Base-by-base conservation (phyloP, 1,140 invertebrate genomes). In the Aphaenogaster rudis region DNA sequence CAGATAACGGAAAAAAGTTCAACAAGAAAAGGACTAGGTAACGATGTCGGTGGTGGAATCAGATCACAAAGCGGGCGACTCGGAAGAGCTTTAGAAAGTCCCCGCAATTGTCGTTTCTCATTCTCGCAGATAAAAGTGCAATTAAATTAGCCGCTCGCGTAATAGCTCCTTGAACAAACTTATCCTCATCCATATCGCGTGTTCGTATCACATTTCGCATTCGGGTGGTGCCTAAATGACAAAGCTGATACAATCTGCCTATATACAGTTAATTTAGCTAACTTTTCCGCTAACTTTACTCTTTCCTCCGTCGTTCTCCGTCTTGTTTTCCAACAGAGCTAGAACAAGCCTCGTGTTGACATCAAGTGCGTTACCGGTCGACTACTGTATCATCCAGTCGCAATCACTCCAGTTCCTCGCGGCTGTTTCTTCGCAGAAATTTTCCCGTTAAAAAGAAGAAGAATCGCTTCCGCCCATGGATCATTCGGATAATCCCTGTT, bases 71-170 rank as follows among this genome's bases (percentile, higher is more conserved):
- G 67, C 52, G n/a, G 11, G n/a, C 33, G 54, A 17, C 52, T 48
- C 42, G 39, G 42, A 59, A 74, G 54, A 82, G 67, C 67, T 74
- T 50, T 82, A 50, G 48, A 39, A n/a, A 67, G 54, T 57, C 33
- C 45, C 36, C 13, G 52, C 59, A 88, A 54, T 88, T 89, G 77
- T 80, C 67, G 33, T 86, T 57, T 28, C 74, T 48, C 69, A 52
- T 82, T 84, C 54, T 74, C n/a, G 11, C 15, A 36, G 69, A 84
- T 63, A 84, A 76, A 82, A 67, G 42, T 48, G 48, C 86, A 81
- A 87, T 81, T 80, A 86, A 90, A 89, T 89, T 89, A 89, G 59
- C 80, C 54, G 48, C 11, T 69, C n/a, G 33, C 54, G 54, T 90
- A 87, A 90, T 61, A 21, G 50, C 39, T 59, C 39, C 52, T 71